A percentile compares a stretch with the other conserved stretches of the same genome.
phyloP scores from a whole-genome alignment of 1,140 invertebrate genomes.

The Piezodorus guildinii region DNA sequence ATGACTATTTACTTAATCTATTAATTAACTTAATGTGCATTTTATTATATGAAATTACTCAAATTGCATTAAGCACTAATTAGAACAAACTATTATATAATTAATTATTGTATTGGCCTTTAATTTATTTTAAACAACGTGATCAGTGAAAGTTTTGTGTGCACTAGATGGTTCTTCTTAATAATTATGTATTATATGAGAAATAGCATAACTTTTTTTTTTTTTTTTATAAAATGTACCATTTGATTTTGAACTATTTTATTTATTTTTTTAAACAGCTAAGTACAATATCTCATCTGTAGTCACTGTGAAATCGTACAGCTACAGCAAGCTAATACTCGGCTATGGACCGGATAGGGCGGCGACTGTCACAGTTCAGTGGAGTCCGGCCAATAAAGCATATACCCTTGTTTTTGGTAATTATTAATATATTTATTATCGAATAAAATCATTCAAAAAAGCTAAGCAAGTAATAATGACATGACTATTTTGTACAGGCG shows the following conservation, averaged over 20 bases:
- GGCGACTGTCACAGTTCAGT: constrained; percentile 60
- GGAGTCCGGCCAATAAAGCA: constrained; percentile 55
- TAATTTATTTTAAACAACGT: no score
- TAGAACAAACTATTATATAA: no score
- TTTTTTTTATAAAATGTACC: no score
- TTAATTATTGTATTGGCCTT: no score
- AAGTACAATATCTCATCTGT: constrained; percentile 47
- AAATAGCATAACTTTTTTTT: no score
- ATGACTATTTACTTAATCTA: no score
- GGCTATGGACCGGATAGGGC: constrained; percentile 68
- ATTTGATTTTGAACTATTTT: background rate
- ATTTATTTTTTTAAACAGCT: constrained; percentile 35
- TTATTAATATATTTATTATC: background rate
- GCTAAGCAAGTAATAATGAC: background rate
- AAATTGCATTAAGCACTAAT: no score
- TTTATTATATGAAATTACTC: no score
- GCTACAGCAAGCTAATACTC: constrained; percentile 65
- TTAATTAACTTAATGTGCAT: no score
- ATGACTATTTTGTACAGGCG: constrained; percentile 30
- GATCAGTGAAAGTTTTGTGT: no score
- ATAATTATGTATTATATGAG: no score
- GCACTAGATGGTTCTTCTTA: no score
- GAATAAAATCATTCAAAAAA: constrained; percentile 1
- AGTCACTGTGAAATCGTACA: constrained; percentile 67
- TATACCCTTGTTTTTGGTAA: constrained; percentile 56